Conservation (phyloP, 2,113 vertebrate species). For the Heliornis fulica region DNA sequence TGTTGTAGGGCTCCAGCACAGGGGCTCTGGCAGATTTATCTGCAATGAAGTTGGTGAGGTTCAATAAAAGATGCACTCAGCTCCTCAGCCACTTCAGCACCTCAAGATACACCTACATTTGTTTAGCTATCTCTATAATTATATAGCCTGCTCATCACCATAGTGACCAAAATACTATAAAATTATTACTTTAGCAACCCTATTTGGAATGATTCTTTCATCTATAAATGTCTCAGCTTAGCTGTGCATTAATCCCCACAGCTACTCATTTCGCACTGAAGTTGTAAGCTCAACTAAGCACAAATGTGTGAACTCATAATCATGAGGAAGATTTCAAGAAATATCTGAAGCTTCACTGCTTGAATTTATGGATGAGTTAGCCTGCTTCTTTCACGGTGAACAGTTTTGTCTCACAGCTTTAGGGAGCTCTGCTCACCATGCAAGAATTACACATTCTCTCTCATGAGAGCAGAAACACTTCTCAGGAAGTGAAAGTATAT, state of each 20-base stretch:
- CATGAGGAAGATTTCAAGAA: neutral
- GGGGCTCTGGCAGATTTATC: neutral
- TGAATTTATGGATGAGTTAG: conserved; percentile 52
- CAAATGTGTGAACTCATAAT: conserved; percentile 38
- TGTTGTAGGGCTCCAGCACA: rapidly evolving
- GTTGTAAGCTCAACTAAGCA: conserved; percentile 14
- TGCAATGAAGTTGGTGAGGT: neutral
- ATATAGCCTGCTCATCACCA: neutral
- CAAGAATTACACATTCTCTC: neutral
- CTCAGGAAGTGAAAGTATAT: neutral
- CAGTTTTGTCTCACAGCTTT: conserved; percentile 42
- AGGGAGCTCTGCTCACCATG: neutral
- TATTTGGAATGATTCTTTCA: neutral
- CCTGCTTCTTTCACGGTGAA: neutral
- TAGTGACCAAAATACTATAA: neutral
- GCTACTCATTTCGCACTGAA: neutral
- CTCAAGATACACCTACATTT: neutral
- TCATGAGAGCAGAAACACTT: conserved; percentile 3
- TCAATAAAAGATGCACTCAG: neutral
- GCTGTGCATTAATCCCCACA: conserved; percentile 9
- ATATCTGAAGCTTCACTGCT: neutral
- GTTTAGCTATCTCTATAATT: neutral
- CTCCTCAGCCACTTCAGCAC: neutral
- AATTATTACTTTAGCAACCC: neutral
- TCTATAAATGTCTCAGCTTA: neutral